Evolutionary conservation across 2,888 invertebrate genomes (phyloP).

Genomic region (Brachyopa scutellaris): DNA sequence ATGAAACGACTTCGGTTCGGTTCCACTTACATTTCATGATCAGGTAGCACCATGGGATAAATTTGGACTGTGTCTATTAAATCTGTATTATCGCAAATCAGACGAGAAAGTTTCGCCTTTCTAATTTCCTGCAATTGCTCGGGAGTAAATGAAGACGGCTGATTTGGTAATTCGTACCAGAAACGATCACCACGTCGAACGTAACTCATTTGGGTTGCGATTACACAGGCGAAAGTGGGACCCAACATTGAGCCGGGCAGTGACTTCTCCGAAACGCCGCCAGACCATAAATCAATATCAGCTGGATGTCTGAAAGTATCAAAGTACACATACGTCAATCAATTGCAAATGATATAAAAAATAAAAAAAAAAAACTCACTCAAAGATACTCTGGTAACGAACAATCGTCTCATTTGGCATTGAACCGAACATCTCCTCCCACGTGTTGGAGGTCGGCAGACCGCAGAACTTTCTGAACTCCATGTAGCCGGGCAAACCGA

Average conservation of each 20-base stretch:
- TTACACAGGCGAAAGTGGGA: conserved; percentile 96
- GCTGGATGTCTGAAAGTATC: conserved; percentile 87
- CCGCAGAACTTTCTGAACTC: conserved; percentile 96
- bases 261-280: conserved; percentile 95
- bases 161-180: conserved; percentile 96
- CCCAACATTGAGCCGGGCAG: conserved; percentile 96
- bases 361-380: no score
- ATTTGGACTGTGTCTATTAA: conserved; percentile 94
- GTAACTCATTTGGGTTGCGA: conserved; percentile 95
- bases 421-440: conserved; percentile 90
- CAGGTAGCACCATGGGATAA: conserved; percentile 95
- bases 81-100: conserved; percentile 96
- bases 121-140: conserved; percentile 93
- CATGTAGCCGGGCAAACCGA: conserved; percentile 96
- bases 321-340: background rate
- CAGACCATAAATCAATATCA: conserved; percentile 97
- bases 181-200: conserved; percentile 95
- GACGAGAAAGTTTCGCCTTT: conserved; percentile 89
- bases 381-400: conserved; percentile 92
- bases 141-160: conserved; percentile 94
- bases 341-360: background rate
- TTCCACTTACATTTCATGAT: conserved; percentile 95
- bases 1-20: no score
- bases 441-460: conserved; percentile 88
- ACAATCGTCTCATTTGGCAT: conserved; percentile 94